phyloP scores from a whole-genome alignment of 2,888 invertebrate species.

The Oxycera nigricornis region DNA sequence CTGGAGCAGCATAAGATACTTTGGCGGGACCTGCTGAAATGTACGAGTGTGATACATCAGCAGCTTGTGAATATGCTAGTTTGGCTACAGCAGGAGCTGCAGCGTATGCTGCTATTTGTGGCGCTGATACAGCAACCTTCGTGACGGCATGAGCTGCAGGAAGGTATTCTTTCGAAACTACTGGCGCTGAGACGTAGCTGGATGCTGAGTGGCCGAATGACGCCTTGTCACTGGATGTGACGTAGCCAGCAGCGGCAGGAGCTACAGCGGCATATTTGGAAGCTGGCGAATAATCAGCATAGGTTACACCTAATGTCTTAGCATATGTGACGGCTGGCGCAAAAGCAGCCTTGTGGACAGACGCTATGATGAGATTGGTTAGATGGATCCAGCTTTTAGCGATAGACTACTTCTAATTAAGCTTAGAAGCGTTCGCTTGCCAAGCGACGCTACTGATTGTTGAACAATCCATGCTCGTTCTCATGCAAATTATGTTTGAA shows the following conservation, averaged over 20 bases:
- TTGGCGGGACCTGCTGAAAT: slow-evolving; percentile 52
- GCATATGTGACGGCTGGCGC: slow-evolving; percentile 59
- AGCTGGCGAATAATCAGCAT: slow-evolving; percentile 59
- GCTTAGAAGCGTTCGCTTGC: too few species aligned
- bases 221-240: slow-evolving; percentile 66
- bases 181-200: slow-evolving; percentile 58
- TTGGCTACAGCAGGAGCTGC: slow-evolving; percentile 44
- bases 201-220: slow-evolving; percentile 51
- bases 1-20: slow-evolving; percentile 51
- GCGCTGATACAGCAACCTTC: slow-evolving; percentile 48
- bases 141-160: slow-evolving; percentile 48
- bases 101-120: slow-evolving; percentile 47
- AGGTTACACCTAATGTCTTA: slow-evolving; percentile 54
- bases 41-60: slow-evolving; percentile 53
- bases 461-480: too few species aligned
- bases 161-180: slow-evolving; percentile 53
- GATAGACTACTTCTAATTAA: too few species aligned
- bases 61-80: slow-evolving; percentile 42
- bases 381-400: too few species aligned
- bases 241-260: slow-evolving; percentile 65
- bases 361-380: neutral
- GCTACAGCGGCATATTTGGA: slow-evolving; percentile 59
- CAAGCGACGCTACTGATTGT: too few species aligned
- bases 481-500: too few species aligned
- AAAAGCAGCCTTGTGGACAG: neutral